Evolutionary conservation across 1,140 invertebrate genomes (phyloP).

Genomic region (Zophobas morio): DNA sequence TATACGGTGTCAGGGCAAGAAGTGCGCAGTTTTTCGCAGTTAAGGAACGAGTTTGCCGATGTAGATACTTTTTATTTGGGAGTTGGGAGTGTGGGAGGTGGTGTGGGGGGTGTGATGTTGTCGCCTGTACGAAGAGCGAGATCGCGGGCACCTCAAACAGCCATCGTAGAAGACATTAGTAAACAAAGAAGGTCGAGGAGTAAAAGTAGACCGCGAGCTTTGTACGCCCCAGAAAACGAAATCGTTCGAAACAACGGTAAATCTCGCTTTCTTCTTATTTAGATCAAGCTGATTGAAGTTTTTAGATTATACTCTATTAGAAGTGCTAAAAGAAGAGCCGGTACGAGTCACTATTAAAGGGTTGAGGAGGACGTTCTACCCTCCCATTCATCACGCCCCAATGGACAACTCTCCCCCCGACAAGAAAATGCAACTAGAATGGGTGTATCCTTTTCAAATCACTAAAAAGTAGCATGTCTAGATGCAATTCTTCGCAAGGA

Average conservation of each 20-base stretch:
- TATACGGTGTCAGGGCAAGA: constrained; percentile 92
- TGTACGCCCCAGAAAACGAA: constrained; percentile 85
- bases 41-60: constrained; percentile 91
- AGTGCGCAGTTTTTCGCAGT: constrained; percentile 92
- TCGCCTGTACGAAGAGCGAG: constrained; percentile 80
- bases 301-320: constrained; percentile 84
- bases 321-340: constrained; percentile 88
- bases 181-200: constrained; percentile 78
- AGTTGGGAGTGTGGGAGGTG: constrained; percentile 70
- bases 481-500: constrained; percentile 35
- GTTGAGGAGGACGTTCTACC: constrained; percentile 87
- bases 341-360: constrained; percentile 88
- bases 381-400: constrained; percentile 85
- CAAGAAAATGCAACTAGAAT: constrained; percentile 89
- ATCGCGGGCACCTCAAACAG: constrained; percentile 73
- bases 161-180: constrained; percentile 72
- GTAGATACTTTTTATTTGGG: constrained; percentile 91
- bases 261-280: constrained; percentile 28
- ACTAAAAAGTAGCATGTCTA: constrained; percentile 44
- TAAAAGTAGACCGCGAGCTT: constrained; percentile 83
- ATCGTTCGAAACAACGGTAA: constrained; percentile 81
- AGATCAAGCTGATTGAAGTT: neutral
- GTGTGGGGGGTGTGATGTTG: constrained; percentile 68
- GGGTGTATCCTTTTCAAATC: constrained; percentile 82
- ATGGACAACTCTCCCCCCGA: constrained; percentile 88